Conservation (phyloP, 2,113 vertebrate species). For the human (Homo sapiens) region GRCh38 chr4:25655001-25655500, state of each 20-base stretch:
- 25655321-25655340: constrained; percentile 55
- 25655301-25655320: background rate
- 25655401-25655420: constrained; percentile 66
- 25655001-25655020: background rate
- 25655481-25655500: background rate
- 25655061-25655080: too few relatives aligned
- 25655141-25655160: background rate
- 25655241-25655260: background rate
- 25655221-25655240: background rate
- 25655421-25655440: constrained; percentile 73
- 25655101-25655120: background rate
- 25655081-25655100: background rate
- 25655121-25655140: too few relatives aligned
- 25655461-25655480: background rate
- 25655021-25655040: background rate
- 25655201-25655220: background rate
- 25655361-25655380: constrained; percentile 79
- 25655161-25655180: fast-evolving
- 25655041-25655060: fast-evolving
- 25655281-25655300: background rate
- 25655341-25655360: constrained; percentile 61
- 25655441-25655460: background rate
- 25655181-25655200: background rate
- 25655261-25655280: background rate
- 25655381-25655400: constrained; percentile 73